Conservation (phyloP, 2,888 invertebrate genomes). For the Callosobruchus maculatus region DNA sequence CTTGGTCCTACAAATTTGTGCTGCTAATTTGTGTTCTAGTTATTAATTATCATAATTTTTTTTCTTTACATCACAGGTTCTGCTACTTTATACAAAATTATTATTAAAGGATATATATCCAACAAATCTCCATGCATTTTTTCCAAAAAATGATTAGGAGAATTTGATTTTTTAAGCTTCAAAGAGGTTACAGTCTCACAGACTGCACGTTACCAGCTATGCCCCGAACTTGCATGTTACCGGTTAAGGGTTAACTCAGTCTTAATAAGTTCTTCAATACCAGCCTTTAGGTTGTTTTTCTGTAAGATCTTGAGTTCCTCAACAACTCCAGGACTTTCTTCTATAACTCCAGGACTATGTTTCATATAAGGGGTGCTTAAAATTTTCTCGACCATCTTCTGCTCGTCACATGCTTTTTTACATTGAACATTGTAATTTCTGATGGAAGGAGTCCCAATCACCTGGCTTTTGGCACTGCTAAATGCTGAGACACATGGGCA, state of each 20-base stretch:
- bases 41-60: no score
- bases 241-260: constrained; percentile 61
- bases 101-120: no score
- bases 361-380: constrained; percentile 54
- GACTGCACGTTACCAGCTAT: no score
- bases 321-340: no score
- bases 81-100: no score
- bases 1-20: no score
- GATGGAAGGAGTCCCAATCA: constrained; percentile 80
- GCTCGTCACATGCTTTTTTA: constrained; percentile 59
- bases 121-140: no score
- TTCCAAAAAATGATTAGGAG: no score
- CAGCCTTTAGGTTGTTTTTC: constrained; percentile 62
- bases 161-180: no score
- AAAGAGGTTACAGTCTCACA: no score
- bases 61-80: no score
- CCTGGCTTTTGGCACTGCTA: constrained; percentile 67
- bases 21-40: no score
- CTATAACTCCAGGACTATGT: constrained; percentile 33
- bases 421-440: constrained; percentile 62
- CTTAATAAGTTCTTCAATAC: constrained; percentile 71
- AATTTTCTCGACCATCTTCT: constrained; percentile 58
- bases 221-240: constrained; percentile 70
- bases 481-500: constrained; percentile 59
- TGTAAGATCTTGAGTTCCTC: constrained; percentile 57